phyloP scores from a whole-genome alignment of 2,113 vertebrate species.

The Pontoporia blainvillei region DNA sequence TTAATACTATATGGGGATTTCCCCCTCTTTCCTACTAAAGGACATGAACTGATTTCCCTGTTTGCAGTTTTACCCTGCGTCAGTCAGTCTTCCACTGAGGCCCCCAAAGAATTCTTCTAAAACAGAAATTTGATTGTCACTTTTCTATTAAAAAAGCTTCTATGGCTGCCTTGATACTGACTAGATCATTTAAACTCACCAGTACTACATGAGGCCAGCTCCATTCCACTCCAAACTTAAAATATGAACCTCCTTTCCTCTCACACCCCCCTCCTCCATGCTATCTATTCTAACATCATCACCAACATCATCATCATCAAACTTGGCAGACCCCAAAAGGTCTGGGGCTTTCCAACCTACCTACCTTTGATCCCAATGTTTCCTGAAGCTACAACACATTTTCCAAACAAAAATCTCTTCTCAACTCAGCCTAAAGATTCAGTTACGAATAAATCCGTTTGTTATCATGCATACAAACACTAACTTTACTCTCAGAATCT shows the following conservation, averaged over 20 bases:
- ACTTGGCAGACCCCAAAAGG: background rate
- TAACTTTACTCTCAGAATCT: background rate
- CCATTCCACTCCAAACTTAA: background rate
- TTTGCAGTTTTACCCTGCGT: background rate
- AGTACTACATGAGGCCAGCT: no score
- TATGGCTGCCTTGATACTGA: background rate
- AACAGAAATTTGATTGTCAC: background rate
- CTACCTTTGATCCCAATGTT: background rate
- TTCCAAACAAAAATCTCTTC: background rate
- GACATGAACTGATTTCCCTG: conserved; percentile 12
- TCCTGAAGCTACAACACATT: background rate
- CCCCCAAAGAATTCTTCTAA: background rate
- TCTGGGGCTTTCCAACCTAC: background rate
- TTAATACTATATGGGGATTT: background rate
- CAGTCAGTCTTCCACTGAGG: background rate
- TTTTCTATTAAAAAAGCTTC: background rate
- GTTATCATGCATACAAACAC: background rate
- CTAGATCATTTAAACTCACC: background rate
- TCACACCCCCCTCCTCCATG: rapidly evolving
- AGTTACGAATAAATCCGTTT: background rate
- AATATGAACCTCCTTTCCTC: background rate
- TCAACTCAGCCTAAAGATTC: background rate
- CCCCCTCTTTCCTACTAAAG: background rate
- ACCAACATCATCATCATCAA: background rate
- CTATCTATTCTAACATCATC: background rate